Base-by-base conservation (phyloP, 2,797 vertebrate genomes). In the Rhinatrema bivittatum region DNA sequence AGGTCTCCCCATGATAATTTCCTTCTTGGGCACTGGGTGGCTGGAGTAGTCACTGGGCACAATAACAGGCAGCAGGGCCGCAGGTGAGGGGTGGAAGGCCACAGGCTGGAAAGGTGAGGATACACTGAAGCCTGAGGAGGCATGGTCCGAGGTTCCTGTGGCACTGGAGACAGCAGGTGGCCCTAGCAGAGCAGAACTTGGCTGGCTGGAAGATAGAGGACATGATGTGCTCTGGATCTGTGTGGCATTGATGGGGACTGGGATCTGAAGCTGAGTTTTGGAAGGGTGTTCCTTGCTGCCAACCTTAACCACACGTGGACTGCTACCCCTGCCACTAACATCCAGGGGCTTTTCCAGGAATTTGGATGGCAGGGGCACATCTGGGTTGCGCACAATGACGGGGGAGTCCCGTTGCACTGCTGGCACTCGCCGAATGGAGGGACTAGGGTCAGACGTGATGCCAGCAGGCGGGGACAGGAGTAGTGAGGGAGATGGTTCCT, bases 1-100 rank as follows among this genome's bases (percentile, higher is more conserved):
- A 17, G 92, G 92, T 20, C 91, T 82, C 53, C 91, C 92, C 88
- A 95, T 94, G 62, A 95, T 90, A 73, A 95, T 89, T 61, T 93
- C 89, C 64, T 92, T 94, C 56, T 90, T 86, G 10, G 92, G 92
- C 3, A 80, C 80, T 1, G 91, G 92, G 58, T 93, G 91, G 50
- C 88, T 78, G 43, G 86, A 76, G 44, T 75, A 88, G 59, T 91
- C 89, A 4, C 86, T 79, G 10, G 91, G 91, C 42, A 95, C 87
- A 50, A 94, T 87, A 39, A 95, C 79, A 2, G 92, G 92, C 54
- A 95, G 74, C 51, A 95, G 79, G 34, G 92, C 91, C 0, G 92
- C 91, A 3, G 92, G 92, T 39, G 92, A 89, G 7, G 92, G 92
- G 56, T 95, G 91, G 65, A 91, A 93, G 46, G 91, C 86, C 42